A percentile compares a stretch with the other conserved stretches of the same genome.
phyloP scores from a whole-genome alignment of 2,797 vertebrate species.

The Carcharodon carcharias region DNA sequence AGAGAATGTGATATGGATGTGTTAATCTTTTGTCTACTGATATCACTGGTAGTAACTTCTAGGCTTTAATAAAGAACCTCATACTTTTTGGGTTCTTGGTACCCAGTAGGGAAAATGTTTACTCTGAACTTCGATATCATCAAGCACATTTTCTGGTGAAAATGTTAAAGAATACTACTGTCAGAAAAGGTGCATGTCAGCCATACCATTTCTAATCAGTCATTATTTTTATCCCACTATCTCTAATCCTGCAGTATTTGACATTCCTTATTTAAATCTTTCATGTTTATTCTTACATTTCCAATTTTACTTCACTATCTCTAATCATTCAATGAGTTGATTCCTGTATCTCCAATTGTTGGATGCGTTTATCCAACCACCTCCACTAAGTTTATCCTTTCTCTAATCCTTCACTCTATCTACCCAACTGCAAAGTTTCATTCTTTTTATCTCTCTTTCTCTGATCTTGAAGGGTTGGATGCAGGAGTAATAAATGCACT shows the following conservation, averaged over 20 bases:
- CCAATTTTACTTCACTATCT: background rate
- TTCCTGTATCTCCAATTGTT: background rate
- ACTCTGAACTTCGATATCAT: background rate
- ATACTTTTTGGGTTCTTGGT: background rate
- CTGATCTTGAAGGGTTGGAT: background rate
- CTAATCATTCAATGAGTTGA: background rate
- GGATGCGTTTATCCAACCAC: background rate
- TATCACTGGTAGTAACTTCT: background rate
- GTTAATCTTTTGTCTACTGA: background rate
- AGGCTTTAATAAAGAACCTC: background rate
- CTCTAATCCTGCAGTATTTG: background rate
- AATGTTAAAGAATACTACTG: background rate
- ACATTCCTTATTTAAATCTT: background rate
- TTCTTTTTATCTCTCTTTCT: background rate
- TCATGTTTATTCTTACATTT: background rate
- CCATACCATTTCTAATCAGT: background rate
- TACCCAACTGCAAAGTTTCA: background rate
- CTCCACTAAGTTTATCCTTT: background rate
- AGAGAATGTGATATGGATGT: background rate
- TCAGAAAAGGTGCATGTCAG: background rate
- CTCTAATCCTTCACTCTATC: background rate
- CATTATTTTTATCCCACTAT: background rate
- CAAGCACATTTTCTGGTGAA: background rate
- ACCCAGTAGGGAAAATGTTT: background rate
- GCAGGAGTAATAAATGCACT: background rate